These are phyloP conservation scores for Mechanitis messenoides DNA, from an alignment of 2,888 invertebrate species.

Conservation along the genomic window DNA sequence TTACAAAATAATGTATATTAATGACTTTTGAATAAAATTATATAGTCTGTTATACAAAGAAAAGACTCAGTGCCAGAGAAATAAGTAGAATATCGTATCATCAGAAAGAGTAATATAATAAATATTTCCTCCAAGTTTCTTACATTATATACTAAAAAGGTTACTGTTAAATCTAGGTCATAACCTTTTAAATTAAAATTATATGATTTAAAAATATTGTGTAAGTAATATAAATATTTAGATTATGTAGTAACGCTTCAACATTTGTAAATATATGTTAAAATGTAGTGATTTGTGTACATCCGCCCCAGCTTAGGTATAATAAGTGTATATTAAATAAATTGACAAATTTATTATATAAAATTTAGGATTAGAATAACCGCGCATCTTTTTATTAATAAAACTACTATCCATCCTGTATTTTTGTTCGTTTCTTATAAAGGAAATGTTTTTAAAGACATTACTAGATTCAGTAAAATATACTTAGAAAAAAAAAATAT, in stretches of 20 bases:
- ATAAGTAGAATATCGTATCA: background rate
- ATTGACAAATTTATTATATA: slow-evolving; percentile 40
- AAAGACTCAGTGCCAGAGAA: background rate
- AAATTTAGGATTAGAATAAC: slow-evolving; percentile 37
- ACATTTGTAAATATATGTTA: slow-evolving; percentile 66
- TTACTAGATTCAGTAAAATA: slow-evolving; percentile 10
- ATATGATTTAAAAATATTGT: background rate
- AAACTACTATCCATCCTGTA: slow-evolving; percentile 8
- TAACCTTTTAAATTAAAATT: background rate
- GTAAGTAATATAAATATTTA: slow-evolving; percentile 5
- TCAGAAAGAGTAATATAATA: background rate
- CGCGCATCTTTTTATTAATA: slow-evolving; percentile 9
- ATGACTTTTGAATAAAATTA: slow-evolving; percentile 23
- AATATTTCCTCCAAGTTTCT: no score
- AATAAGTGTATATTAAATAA: slow-evolving; percentile 27
- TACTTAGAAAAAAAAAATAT: slow-evolving; percentile 20
- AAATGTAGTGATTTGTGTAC: slow-evolving; percentile 62
- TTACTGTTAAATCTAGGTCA: background rate
- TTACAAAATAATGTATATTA: slow-evolving; percentile 16
- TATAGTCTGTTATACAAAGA: background rate
- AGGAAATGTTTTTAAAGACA: background rate
- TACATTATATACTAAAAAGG: no score
- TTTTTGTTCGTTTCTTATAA: slow-evolving; percentile 10
- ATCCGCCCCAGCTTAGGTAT: slow-evolving; percentile 52
- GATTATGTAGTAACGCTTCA: slow-evolving; percentile 53